Evolutionary conservation across 1,140 invertebrate species (phyloP), one percentile per base, ranked within the genome.

Genomic region (Macrostomum lignano): DNA sequence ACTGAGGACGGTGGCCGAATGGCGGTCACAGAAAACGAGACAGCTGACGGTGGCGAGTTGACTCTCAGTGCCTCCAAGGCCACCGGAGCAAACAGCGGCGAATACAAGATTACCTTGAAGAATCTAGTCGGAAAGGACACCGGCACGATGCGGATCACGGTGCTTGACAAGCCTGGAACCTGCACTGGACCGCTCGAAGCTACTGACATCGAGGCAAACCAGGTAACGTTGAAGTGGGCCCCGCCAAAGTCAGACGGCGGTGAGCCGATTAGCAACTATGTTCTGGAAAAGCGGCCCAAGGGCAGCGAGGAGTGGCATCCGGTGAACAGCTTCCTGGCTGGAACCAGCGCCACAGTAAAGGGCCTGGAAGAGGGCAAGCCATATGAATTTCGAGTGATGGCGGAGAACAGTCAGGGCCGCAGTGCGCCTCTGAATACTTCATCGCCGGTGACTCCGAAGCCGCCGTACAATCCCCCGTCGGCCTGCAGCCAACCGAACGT

Each of bases 321-420:
- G 20, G 32, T 71, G 7, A 63, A 65, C 3, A 71, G 70, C 17
- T 91, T 82, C 47, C 71, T 82, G 73, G 74, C 5, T 71, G 76
- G 33, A 70, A 78, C 46, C 73, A 76, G 56, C 2, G 66, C 74
- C 28, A 68, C 78, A 30, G 73, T 93, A 11, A 69, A 79, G 29
- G 93, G 93, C 52, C 59, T 98, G 19, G 70, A 68, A 2, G 70
- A 88, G 14, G 81, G 79, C 22, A 68, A 67, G 39, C 71, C 77
- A 21, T 96, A 96, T 52, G 84, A 96, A 42, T 96, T 98, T 67
- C 67, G 84, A 37, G 84, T 96, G 2, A 73, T 81, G 65, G 86
- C 86, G 33, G 86, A 94, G 55, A 96, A 96, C 58, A 70, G 79
- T 46, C 82, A 88, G 47, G 88, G 86, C 23, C 69, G 74, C 36